A percentile compares a stretch with the other conserved stretches of the same genome.
These are phyloP conservation scores for Drosophila quinaria DNA, from an alignment of 2,888 invertebrate genomes.

Conservation along the genomic window DNA sequence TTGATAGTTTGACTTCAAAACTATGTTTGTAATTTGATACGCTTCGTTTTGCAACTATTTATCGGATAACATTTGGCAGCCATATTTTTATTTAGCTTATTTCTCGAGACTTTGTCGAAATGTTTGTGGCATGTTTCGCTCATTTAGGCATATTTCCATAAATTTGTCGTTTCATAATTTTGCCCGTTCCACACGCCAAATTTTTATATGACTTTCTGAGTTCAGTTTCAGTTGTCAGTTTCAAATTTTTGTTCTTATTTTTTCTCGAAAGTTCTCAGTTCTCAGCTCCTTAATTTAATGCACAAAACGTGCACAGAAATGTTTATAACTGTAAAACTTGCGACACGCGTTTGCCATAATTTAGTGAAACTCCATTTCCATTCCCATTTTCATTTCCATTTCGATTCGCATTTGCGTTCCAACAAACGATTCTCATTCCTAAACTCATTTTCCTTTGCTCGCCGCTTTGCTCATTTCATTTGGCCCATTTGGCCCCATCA, in stretches of 20 bases:
- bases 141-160: conserved; percentile 52
- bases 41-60: not conserved
- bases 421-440: not conserved
- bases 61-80: conserved; percentile 16
- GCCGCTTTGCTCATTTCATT: conserved; percentile 1
- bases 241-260: conserved; percentile 1
- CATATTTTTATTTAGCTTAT: not conserved
- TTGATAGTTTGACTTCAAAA: not conserved
- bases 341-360: conserved; percentile 71
- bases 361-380: conserved; percentile 37
- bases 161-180: conserved; percentile 55
- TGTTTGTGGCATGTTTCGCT: conserved; percentile 38
- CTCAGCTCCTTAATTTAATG: conserved; percentile 57
- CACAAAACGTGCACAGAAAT: conserved; percentile 73
- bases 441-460: not conserved
- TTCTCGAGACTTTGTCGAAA: conserved; percentile 19
- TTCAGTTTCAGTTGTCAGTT: conserved; percentile 11
- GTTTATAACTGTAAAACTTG: conserved; percentile 65
- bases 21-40: too few relatives aligned
- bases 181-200: conserved; percentile 10
- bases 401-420: not conserved
- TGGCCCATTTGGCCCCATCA: conserved; percentile 19
- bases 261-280: conserved; percentile 8
- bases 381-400: conserved; percentile 2
- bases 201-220: conserved; percentile 18